Base-by-base conservation (phyloP, 2,888 invertebrate species). In the Coleophora deauratella region DNA sequence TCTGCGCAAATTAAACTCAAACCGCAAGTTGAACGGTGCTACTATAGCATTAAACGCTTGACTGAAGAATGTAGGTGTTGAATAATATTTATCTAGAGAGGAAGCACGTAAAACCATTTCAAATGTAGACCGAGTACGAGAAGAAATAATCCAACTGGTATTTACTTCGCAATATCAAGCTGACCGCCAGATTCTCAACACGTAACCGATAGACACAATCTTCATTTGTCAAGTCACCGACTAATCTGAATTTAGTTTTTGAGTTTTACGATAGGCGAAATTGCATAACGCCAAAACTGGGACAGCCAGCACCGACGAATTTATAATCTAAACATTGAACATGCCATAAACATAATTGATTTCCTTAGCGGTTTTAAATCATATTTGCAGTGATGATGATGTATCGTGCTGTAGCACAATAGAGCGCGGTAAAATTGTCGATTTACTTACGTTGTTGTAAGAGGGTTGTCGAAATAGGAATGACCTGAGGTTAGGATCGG, bases 221-320 rank as follows among this genome's bases (percentile, higher is more conserved):
- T 51, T 47, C 51, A 63, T 60, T 58, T 58, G 62, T 61, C 59
- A 59, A 47, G 41, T 36, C 40, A 37, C 49, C 40, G 43, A 53
- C 52, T 54, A 62, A 63, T 61, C 49, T 44, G 42, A 56, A 55
- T 53, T 51, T 31, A 51, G 53, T 53, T 54, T 55, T 54, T 51
- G 45, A 50, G 54, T 58, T 62, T 50, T 52, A 52, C 52, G 51
- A 56, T 65, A 61, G 11, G 56, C 53, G 39, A 43, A 40, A 45
- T 67, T 66, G 69, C 58, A 57, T 63, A 67, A 70, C 51, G 38
- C 43, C 43, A 59, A 66, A 71, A 67, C 63, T 68, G 46, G 66
- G 60, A 59, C 70, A 55, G 54, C 3, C 33, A 10, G 38, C 33
- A 32, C 33, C 21, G 36, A 33, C 41, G 31, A 32, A 15, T 30